Conservation (phyloP, 2,888 invertebrate genomes). For the Malthinus seriepunctatus region DNA sequence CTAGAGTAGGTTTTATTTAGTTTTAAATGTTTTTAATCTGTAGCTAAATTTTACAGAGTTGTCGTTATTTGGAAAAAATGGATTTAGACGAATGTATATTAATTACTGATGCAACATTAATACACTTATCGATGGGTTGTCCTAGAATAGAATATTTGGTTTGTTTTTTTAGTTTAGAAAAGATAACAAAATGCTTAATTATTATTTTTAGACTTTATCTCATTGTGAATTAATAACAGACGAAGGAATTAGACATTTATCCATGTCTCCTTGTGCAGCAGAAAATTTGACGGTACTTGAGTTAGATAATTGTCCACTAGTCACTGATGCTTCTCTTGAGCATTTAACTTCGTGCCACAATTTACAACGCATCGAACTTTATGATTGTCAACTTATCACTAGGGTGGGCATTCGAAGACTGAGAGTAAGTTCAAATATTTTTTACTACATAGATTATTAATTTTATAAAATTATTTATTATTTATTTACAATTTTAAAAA, state of each 20-base stretch:
- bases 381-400: constrained; percentile 99
- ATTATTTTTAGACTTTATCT: constrained; percentile 79
- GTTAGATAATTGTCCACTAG: constrained; percentile 97
- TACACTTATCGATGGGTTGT: constrained; percentile 93
- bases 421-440: constrained; percentile 66
- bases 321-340: constrained; percentile 95
- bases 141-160: constrained; percentile 94
- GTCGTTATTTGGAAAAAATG: constrained; percentile 93
- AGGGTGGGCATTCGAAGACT: constrained; percentile 94
- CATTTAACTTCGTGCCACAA: constrained; percentile 94
- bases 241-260: constrained; percentile 93
- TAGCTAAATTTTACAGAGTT: constrained; percentile 67
- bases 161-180: constrained; percentile 43
- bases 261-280: constrained; percentile 90
- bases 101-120: constrained; percentile 93
- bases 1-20: constrained; percentile 66
- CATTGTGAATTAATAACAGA: constrained; percentile 99
- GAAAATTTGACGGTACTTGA: constrained; percentile 94
- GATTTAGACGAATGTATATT: constrained; percentile 97
- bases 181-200: background rate
- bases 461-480: background rate
- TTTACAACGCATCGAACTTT: constrained; percentile 95
- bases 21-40: background rate
- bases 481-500: background rate
- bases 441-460: background rate